These are phyloP conservation scores for Cephus runcator DNA, from an alignment of 2,888 invertebrate genomes.

Conservation along the genomic window DNA sequence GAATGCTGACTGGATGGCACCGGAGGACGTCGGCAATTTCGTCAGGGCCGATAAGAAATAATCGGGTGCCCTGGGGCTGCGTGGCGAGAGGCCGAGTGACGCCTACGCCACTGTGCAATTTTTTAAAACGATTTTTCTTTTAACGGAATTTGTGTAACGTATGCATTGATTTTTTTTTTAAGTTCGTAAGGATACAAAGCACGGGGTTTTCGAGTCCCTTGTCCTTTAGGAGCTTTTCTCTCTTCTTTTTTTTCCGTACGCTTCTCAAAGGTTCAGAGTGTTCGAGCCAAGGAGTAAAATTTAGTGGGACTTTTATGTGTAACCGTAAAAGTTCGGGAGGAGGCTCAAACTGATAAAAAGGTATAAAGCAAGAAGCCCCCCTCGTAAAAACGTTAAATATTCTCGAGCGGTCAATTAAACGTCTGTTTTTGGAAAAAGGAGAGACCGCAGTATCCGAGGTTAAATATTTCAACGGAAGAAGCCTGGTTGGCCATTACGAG, in stretches of 20 bases:
- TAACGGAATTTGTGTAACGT: too few species aligned
- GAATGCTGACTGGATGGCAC: too few species aligned
- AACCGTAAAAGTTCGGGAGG: not conserved
- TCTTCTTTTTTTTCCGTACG: not conserved
- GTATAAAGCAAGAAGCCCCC: not conserved
- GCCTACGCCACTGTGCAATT: too few species aligned
- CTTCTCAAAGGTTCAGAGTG: not conserved
- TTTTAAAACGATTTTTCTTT: too few species aligned
- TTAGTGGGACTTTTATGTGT: not conserved
- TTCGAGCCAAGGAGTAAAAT: not conserved
- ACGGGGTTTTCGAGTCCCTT: too few species aligned
- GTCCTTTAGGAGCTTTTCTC: too few species aligned
- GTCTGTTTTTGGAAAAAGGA: not conserved
- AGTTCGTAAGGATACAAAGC: too few species aligned
- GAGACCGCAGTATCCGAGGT: not conserved
- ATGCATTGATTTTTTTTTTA: too few species aligned
- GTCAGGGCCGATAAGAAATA: too few species aligned
- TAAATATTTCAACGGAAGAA: conserved; percentile 3
- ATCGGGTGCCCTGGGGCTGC: too few species aligned
- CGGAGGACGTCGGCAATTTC: too few species aligned
- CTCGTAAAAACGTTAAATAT: conserved; percentile 1
- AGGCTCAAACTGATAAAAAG: not conserved
- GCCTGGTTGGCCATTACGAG: not conserved
- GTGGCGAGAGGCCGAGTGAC: too few species aligned
- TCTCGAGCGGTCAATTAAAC: not conserved